Evolutionary conservation across 2,113 vertebrate species (phyloP).

Genomic region (Chauna torquata): DNA sequence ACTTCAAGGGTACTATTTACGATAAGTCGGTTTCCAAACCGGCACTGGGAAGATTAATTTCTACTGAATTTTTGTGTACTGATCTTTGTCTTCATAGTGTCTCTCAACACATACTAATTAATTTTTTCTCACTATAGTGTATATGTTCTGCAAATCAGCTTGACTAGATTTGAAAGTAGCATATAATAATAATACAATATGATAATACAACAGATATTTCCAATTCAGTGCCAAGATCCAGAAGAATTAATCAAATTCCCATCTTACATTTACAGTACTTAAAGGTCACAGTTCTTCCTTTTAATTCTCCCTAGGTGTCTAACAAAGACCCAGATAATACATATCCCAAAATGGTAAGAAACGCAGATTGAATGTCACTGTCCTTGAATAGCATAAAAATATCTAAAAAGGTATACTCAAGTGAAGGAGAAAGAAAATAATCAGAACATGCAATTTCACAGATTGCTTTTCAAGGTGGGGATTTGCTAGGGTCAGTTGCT

Average conservation of each 20-base stretch:
- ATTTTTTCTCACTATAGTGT: background rate
- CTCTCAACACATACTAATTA: background rate
- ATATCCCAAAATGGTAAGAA: background rate
- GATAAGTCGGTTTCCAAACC: background rate
- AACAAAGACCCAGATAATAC: background rate
- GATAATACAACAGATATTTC: background rate
- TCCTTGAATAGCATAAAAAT: background rate
- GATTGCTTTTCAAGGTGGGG: background rate
- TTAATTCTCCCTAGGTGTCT: background rate
- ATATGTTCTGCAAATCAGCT: background rate
- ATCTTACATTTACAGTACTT: background rate
- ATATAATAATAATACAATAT: no score
- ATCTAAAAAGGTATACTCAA: background rate
- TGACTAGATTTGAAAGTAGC: background rate
- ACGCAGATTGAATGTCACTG: background rate
- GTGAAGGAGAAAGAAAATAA: background rate
- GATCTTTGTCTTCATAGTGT: background rate
- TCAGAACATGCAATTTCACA: background rate
- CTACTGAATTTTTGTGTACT: background rate
- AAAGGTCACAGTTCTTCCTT: background rate
- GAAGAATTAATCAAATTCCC: background rate
- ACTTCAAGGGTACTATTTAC: background rate
- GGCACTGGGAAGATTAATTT: background rate
- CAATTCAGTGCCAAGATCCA: background rate
- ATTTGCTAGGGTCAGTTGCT: background rate